Percentiles rank a stretch among this genome's conserved stretches.
phyloP scores from a whole-genome alignment of 2,888 invertebrate species.

The Cerceris ruficornis region DNA sequence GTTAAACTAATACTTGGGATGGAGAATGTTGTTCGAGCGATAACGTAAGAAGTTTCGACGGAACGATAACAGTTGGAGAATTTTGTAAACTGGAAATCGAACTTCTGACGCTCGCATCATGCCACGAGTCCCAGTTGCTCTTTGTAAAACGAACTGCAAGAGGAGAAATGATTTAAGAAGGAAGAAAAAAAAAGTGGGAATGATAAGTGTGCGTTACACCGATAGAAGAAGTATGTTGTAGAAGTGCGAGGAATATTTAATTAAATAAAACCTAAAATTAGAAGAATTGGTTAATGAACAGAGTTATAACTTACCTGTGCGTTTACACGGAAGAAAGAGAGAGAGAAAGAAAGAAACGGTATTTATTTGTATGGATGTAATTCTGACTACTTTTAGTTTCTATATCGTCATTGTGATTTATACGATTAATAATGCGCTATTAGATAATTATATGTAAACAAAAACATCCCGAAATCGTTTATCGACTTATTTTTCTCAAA shows the following conservation, averaged over 20 bases:
- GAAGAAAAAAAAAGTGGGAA: constrained; percentile 60
- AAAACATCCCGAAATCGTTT: constrained; percentile 23
- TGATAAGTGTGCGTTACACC: constrained; percentile 75
- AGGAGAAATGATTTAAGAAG: constrained; percentile 16
- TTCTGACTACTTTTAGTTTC: constrained; percentile 25
- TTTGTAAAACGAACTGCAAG: constrained; percentile 62
- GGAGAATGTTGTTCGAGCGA: too few species aligned
- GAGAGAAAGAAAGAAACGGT: not conserved
- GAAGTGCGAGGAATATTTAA: constrained; percentile 80
- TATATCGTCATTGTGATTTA: constrained; percentile 44
- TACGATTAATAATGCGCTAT: constrained; percentile 27
- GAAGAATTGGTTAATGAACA: constrained; percentile 45
- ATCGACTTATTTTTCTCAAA: not conserved
- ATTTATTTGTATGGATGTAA: constrained; percentile 41
- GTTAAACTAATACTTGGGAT: too few species aligned
- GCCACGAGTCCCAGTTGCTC: constrained; percentile 63
- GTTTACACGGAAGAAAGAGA: constrained; percentile 27
- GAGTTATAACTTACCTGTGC: constrained; percentile 56
- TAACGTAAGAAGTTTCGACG: too few species aligned
- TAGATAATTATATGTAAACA: constrained; percentile 36
- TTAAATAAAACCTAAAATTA: constrained; percentile 79
- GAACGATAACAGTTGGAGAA: too few species aligned
- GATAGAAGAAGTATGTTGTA: constrained; percentile 77
- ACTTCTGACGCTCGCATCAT: constrained; percentile 56
- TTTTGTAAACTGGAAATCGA: not conserved